Conservation (phyloP, 2,888 invertebrate species). For the Cosmia trapezina region DNA sequence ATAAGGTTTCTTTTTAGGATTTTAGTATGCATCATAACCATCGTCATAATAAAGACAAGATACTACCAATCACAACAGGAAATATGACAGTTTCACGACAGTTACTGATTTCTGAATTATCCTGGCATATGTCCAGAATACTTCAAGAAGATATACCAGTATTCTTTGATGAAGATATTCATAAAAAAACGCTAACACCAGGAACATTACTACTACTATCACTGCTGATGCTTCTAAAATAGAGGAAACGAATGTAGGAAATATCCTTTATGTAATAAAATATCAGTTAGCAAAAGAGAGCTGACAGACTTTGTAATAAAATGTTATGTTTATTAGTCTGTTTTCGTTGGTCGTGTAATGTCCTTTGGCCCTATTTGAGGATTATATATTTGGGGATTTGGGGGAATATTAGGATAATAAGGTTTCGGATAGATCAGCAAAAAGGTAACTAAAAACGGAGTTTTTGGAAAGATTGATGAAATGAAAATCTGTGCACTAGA, state of each 20-base stretch:
- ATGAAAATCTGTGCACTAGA: conserved; percentile 13
- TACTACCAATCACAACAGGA: conserved; percentile 32
- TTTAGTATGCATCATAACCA: conserved; percentile 10
- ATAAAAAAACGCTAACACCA: conserved; percentile 41
- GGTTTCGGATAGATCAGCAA: conserved; percentile 37
- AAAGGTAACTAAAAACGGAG: conserved; percentile 24
- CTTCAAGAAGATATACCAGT: conserved; percentile 22
- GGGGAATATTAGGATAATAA: no score
- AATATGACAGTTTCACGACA: conserved; percentile 24
- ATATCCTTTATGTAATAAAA: conserved; percentile 45
- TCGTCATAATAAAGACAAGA: conserved; percentile 22
- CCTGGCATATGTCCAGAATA: conserved; percentile 49
- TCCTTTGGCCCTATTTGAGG: conserved; percentile 38
- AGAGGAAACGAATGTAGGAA: conserved; percentile 33
- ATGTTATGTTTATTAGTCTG: conserved; percentile 66
- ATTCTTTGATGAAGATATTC: conserved; percentile 31
- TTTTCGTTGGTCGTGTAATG: conserved; percentile 62
- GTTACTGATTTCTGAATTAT: conserved; percentile 22
- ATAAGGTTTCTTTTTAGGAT: no score
- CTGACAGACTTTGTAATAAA: conserved; percentile 61
- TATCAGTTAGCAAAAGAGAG: conserved; percentile 48
- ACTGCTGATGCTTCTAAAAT: conserved; percentile 47
- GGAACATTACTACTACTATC: conserved; percentile 12
- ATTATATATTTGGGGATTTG: conserved; percentile 46
- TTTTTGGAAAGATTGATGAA: conserved; percentile 18